A percentile compares a stretch with the other conserved stretches of the same genome.
Conservation (phyloP, 1,140 invertebrate genomes). For the Drosophila kohkoa region DNA sequence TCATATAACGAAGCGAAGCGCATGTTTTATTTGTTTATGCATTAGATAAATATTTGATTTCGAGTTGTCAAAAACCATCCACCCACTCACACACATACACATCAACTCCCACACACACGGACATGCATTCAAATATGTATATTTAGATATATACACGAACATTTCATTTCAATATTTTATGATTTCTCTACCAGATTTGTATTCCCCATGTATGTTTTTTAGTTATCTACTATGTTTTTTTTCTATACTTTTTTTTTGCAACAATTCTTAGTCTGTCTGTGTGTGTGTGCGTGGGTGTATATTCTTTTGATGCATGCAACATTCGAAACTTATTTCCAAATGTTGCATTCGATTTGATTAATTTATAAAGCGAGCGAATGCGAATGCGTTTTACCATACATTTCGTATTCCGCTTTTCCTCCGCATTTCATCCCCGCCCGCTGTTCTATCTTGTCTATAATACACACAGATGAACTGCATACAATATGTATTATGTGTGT, state of each 20-base stretch:
- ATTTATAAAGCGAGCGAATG: constrained; percentile 65
- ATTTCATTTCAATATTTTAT: constrained; percentile 67
- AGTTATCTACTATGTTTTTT: constrained; percentile 1
- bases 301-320: constrained; percentile 27
- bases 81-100: constrained; percentile 18
- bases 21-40: constrained; percentile 75
- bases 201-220: constrained; percentile 1
- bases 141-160: constrained; percentile 23
- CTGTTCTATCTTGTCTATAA: constrained; percentile 4
- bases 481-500: constrained; percentile 21
- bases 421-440: neutral
- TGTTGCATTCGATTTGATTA: constrained; percentile 76
- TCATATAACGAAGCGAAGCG: constrained; percentile 36
- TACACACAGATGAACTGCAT: constrained; percentile 17
- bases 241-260: constrained; percentile 24
- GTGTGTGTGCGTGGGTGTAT: constrained; percentile 7
- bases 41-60: constrained; percentile 78
- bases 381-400: constrained; percentile 27
- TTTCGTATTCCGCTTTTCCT: constrained; percentile 1
- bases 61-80: constrained; percentile 45
- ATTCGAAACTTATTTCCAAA: constrained; percentile 69
- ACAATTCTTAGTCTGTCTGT: constrained; percentile 9
- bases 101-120: constrained; percentile 8
- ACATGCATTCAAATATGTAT: constrained; percentile 10
- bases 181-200: constrained; percentile 63